Conservation (phyloP, 2,113 vertebrate genomes). For the Esox niger region DNA sequence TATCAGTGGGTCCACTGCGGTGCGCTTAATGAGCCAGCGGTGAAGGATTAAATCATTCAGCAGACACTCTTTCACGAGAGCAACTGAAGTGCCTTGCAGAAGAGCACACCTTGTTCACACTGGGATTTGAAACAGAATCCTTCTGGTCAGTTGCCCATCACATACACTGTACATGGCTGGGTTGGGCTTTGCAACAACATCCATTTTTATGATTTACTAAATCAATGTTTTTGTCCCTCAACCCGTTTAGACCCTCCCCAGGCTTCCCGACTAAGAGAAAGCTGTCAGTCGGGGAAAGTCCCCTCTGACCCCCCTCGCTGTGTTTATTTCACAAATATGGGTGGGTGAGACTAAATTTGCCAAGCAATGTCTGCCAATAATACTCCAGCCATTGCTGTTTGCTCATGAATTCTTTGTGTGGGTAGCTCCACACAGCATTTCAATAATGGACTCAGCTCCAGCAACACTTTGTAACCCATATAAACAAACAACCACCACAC, state of each 20-base stretch:
- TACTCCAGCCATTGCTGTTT: constrained; percentile 48
- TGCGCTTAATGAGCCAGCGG: too few relatives aligned
- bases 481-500: background rate
- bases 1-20: too few relatives aligned
- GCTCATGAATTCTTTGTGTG: constrained; percentile 43
- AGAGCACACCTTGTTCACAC: too few relatives aligned
- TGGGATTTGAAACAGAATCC: too few relatives aligned
- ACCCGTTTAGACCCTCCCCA: constrained; percentile 52
- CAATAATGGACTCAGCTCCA: constrained; percentile 11
- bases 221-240: constrained; percentile 8
- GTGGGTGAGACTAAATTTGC: constrained; percentile 54
- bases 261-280: constrained; percentile 52
- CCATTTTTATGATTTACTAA: background rate
- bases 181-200: too few relatives aligned
- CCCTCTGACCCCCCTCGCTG: constrained; percentile 27
- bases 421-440: constrained; percentile 22
- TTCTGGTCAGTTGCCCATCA: too few relatives aligned
- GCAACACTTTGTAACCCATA: constrained; percentile 14
- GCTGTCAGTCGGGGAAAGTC: constrained; percentile 24
- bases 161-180: too few relatives aligned
- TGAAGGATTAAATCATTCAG: too few relatives aligned
- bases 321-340: constrained; percentile 59
- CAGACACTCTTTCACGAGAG: too few relatives aligned
- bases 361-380: constrained; percentile 47
- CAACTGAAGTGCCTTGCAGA: too few relatives aligned